phyloP scores from a whole-genome alignment of 2,888 invertebrate genomes.

The Tupiocoris notatus region DNA sequence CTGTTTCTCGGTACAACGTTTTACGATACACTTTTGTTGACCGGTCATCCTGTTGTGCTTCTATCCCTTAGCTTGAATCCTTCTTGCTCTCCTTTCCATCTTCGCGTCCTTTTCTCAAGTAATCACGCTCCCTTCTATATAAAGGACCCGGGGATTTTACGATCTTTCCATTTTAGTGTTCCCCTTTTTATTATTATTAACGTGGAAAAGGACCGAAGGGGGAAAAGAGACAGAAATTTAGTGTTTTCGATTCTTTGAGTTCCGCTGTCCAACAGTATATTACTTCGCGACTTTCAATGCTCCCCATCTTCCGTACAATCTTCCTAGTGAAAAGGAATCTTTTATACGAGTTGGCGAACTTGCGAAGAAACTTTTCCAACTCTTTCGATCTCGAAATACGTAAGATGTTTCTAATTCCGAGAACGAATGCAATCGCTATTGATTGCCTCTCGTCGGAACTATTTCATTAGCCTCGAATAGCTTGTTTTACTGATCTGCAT shows the following conservation, averaged over 20 bases:
- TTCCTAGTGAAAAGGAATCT: not conserved
- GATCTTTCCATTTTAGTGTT: slow-evolving; percentile 3
- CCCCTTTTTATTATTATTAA: not conserved
- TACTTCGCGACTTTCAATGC: not conserved
- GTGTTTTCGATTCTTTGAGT: not conserved
- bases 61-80: not conserved
- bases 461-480: too few species aligned
- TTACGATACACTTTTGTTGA: slow-evolving; percentile 28
- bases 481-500: too few species aligned
- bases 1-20: not conserved
- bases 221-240: not conserved
- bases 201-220: not conserved
- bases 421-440: too few species aligned
- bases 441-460: too few species aligned
- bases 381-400: too few species aligned
- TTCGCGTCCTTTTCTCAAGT: slow-evolving; percentile 3
- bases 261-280: not conserved
- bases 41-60: not conserved
- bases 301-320: not conserved
- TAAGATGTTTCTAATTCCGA: too few species aligned
- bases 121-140: slow-evolving; percentile 7
- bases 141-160: not conserved
- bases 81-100: slow-evolving; percentile 1
- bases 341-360: not conserved
- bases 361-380: too few species aligned